phyloP scores from a whole-genome alignment of 2,797 vertebrate genomes.

The Acanthurus lineatus region DNA sequence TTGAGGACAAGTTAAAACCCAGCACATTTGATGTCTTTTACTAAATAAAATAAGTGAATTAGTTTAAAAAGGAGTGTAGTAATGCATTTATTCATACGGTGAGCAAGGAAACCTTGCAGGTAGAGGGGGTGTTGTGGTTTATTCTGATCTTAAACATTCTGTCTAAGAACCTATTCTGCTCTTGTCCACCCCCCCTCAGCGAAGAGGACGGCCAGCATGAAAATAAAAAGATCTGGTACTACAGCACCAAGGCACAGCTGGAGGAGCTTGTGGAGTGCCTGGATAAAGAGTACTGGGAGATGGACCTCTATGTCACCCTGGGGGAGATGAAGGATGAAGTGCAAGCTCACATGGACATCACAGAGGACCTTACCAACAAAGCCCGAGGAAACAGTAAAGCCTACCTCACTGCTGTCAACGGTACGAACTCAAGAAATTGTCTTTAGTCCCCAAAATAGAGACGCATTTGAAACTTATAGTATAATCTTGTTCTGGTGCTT shows the following conservation, averaged over 20 bases:
- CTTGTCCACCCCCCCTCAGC: constrained; percentile 74
- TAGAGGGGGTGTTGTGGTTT: neutral
- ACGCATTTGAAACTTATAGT: neutral
- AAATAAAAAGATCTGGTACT: constrained; percentile 97
- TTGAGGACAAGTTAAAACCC: neutral
- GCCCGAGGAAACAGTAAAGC: constrained; percentile 94
- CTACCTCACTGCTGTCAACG: constrained; percentile 93
- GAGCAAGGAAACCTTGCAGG: neutral
- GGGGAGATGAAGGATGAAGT: constrained; percentile 95
- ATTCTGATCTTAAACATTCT: neutral
- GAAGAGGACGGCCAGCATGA: constrained; percentile 95
- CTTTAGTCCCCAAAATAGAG: neutral
- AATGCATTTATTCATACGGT: neutral
- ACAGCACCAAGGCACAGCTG: constrained; percentile 94
- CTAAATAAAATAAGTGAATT: neutral
- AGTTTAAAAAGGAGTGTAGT: no score
- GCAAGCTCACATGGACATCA: constrained; percentile 95
- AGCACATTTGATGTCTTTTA: neutral
- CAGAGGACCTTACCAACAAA: constrained; percentile 96
- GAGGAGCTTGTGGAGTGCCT: constrained; percentile 90
- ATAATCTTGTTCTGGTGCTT: neutral
- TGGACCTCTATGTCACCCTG: constrained; percentile 91
- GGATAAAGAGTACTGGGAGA: constrained; percentile 96
- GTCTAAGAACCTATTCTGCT: neutral
- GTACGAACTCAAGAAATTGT: constrained; percentile 77